Conservation (phyloP, 2,113 vertebrate genomes). For the Zosterops japonicus region DNA sequence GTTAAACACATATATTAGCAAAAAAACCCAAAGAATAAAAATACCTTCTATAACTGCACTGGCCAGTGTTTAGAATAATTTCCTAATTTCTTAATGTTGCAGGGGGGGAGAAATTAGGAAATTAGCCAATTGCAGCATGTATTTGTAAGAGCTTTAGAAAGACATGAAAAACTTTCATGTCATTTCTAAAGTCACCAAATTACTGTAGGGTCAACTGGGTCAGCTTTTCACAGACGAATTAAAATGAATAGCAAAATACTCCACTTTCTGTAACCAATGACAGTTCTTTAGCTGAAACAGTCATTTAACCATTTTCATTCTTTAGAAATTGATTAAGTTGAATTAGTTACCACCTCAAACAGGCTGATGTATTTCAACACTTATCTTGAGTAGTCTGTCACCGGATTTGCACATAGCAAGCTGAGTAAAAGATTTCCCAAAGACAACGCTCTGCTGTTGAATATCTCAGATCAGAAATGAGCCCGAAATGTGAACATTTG, state of each 20-base stretch:
- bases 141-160: neutral
- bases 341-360: conserved; percentile 30
- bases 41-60: neutral
- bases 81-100: neutral
- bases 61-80: neutral
- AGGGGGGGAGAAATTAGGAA: no score
- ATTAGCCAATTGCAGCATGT: neutral
- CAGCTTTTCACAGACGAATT: neutral
- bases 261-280: neutral
- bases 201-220: neutral
- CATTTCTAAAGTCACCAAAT: neutral
- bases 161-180: neutral
- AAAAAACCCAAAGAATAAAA: neutral
- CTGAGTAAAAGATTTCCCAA: neutral
- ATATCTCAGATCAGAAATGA: neutral
- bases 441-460: neutral
- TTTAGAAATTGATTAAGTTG: neutral
- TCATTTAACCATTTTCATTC: neutral
- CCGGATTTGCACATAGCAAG: neutral
- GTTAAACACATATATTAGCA: neutral
- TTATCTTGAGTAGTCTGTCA: neutral
- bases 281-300: neutral
- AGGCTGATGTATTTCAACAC: conserved; percentile 4
- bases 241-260: neutral
- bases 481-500: neutral